A percentile compares a stretch with the other conserved stretches of the same genome.
phyloP scores from a whole-genome alignment of 2,797 vertebrate species.

The Cyclura pinguis region DNA sequence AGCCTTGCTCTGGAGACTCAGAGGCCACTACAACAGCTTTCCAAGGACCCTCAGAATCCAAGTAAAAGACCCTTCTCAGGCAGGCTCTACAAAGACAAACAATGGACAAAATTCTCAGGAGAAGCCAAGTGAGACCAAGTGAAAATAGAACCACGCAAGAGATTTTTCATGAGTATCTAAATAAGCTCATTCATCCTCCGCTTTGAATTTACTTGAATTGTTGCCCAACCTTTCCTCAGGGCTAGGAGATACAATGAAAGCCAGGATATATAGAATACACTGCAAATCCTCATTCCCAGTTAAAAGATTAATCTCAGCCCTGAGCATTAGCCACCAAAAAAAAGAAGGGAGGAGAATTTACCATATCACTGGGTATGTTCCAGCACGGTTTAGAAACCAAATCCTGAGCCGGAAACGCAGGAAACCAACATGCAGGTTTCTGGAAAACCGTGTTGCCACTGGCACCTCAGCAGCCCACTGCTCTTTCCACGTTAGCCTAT shows the following conservation, averaged over 20 bases:
- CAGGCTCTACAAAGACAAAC: not conserved
- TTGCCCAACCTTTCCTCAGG: not conserved
- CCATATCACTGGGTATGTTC: no score
- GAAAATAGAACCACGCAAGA: not conserved
- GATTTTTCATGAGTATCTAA: not conserved
- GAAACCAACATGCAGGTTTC: not conserved
- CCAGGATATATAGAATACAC: not conserved
- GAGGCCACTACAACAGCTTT: not conserved
- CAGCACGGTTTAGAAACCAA: not conserved
- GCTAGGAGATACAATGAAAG: not conserved
- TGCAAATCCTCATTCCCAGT: not conserved
- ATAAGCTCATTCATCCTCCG: not conserved
- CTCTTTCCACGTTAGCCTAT: not conserved
- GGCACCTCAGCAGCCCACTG: not conserved
- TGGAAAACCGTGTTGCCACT: not conserved
- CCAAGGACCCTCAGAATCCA: not conserved
- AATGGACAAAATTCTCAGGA: not conserved
- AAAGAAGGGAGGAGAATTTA: not conserved
- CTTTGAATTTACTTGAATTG: no score
- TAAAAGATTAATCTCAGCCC: not conserved
- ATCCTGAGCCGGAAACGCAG: not conserved
- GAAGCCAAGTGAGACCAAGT: not conserved
- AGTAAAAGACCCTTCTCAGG: not conserved
- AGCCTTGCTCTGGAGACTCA: not conserved
- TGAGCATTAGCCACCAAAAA: not conserved